phyloP scores from a whole-genome alignment of 2,113 vertebrate genomes.

The Mustela lutreola region DNA sequence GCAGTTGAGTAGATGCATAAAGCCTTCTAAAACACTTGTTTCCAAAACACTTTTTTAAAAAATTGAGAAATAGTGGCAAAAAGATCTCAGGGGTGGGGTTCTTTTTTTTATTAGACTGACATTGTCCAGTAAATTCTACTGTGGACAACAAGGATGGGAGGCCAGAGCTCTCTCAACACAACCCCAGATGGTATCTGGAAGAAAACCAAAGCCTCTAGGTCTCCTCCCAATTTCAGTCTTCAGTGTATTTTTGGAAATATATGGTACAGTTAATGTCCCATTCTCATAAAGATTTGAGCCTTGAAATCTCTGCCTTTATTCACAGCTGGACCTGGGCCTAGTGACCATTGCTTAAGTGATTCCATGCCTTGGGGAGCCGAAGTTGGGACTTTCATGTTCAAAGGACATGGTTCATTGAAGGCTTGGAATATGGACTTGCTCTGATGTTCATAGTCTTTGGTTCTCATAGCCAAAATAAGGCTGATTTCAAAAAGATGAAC shows the following conservation, averaged over 20 bases:
- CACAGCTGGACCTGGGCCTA: constrained; percentile 80
- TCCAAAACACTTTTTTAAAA: background rate
- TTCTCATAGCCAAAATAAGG: constrained; percentile 84
- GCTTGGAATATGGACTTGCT: constrained; percentile 81
- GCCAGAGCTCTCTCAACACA: background rate
- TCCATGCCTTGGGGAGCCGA: constrained; percentile 83
- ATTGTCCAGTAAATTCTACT: background rate
- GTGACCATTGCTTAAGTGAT: constrained; percentile 83
- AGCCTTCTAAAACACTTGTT: background rate
- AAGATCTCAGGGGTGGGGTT: background rate
- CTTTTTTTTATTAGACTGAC: background rate
- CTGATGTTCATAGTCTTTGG: constrained; percentile 86
- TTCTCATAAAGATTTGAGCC: constrained; percentile 60
- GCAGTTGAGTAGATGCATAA: background rate
- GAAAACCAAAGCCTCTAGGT: background rate
- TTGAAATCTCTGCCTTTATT: constrained; percentile 86
- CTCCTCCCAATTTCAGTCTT: background rate
- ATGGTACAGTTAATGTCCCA: constrained; percentile 29
- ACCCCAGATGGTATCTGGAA: background rate
- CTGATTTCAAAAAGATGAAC: constrained; percentile 77
- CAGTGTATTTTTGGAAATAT: constrained; percentile 67
- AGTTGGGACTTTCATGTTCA: constrained; percentile 89
- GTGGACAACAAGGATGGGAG: background rate
- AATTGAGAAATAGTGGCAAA: background rate
- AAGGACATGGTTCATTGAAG: constrained; percentile 86